Conservation (phyloP, 1,140 invertebrate species). For the Trachymyrmex septentrionalis region DNA sequence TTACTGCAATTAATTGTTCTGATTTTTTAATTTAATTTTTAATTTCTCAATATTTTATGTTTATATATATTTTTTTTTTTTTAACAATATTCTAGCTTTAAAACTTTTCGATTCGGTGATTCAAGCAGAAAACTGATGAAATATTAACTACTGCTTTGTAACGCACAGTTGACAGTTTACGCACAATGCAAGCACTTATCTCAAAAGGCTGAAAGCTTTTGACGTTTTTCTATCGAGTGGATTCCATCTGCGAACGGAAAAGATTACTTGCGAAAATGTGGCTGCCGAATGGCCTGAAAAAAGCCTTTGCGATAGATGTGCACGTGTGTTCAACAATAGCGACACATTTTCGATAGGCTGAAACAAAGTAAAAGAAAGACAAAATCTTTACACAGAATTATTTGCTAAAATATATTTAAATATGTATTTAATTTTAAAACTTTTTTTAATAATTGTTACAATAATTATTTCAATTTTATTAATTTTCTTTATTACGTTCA, state of each 20-base stretch:
- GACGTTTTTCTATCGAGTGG: constrained; percentile 49
- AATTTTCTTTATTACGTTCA: background rate
- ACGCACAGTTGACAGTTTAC: constrained; percentile 48
- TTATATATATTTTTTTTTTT: background rate
- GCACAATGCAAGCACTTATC: constrained; percentile 70
- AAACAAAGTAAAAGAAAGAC: background rate
- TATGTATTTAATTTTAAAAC: background rate
- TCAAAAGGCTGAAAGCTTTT: constrained; percentile 72
- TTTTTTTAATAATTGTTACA: background rate
- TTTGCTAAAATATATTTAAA: background rate
- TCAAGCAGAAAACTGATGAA: constrained; percentile 11
- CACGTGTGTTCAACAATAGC: constrained; percentile 21
- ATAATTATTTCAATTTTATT: background rate
- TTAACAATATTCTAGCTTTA: background rate
- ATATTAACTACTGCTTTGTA: constrained; percentile 48
- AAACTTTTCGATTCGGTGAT: background rate
- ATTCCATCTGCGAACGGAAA: constrained; percentile 69
- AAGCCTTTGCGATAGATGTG: constrained; percentile 38
- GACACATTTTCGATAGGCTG: constrained; percentile 20
- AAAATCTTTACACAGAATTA: background rate
- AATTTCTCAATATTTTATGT: background rate
- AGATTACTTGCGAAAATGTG: constrained; percentile 67
- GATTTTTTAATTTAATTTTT: background rate
- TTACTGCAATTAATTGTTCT: background rate
- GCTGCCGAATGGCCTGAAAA: constrained; percentile 42